Percentiles rank a stretch among this genome's conserved stretches.
Evolutionary conservation across 2,888 invertebrate genomes (phyloP).

Genomic region (Embidobia sp.): DNA sequence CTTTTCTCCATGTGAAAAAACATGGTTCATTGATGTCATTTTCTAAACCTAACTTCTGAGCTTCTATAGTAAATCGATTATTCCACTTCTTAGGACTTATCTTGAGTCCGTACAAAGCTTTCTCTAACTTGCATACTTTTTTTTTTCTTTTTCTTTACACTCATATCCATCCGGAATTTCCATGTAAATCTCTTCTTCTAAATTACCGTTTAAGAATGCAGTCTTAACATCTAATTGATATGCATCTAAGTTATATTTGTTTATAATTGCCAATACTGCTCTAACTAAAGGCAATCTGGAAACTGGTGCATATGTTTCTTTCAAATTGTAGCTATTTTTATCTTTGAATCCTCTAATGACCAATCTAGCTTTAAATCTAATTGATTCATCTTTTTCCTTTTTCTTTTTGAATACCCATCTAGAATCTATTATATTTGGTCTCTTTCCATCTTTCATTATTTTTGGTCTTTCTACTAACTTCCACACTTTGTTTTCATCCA

Average conservation of each 20-base stretch:
- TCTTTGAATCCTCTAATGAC: constrained; percentile 10
- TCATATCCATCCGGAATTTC: constrained; percentile 4
- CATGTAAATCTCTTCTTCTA: constrained; percentile 31
- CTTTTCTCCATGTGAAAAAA: constrained; percentile 32
- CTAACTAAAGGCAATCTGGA: constrained; percentile 49
- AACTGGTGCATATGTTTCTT: constrained; percentile 45
- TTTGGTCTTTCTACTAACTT: constrained; percentile 30
- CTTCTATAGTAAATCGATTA: constrained; percentile 53
- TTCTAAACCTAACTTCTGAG: constrained; percentile 53
- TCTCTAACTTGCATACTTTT: constrained; percentile 9
- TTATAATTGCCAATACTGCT: constrained; percentile 42
- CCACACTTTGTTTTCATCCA: constrained; percentile 56
- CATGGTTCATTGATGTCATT: constrained; percentile 63
- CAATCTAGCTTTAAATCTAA: constrained; percentile 12
- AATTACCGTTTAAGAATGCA: constrained; percentile 13
- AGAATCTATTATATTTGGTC: constrained; percentile 56
- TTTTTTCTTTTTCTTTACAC: not conserved
- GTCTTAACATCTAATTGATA: constrained; percentile 17
- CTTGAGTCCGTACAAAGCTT: constrained; percentile 24
- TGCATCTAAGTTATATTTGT: constrained; percentile 34
- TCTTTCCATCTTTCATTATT: constrained; percentile 24
- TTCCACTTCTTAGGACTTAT: constrained; percentile 53
- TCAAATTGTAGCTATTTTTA: not conserved
- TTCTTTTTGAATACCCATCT: constrained; percentile 64
- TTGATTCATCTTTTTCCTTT: constrained; percentile 29